phyloP scores from a whole-genome alignment of 1,140 invertebrate genomes.

The Bicyclus anynana region DNA sequence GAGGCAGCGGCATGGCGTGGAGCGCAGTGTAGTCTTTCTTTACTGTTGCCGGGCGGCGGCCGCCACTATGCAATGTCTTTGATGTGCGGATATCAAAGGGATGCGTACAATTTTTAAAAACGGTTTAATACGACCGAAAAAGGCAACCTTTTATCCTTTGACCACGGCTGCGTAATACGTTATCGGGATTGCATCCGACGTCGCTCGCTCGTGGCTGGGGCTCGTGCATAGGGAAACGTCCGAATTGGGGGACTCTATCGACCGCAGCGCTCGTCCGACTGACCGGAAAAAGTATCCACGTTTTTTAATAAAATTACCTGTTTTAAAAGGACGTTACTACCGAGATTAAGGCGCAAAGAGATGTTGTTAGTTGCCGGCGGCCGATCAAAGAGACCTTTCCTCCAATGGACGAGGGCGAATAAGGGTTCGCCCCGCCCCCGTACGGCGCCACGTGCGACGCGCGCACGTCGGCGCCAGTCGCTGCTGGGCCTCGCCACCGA shows the following conservation, averaged over 20 bases:
- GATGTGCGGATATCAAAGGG: conserved; percentile 45
- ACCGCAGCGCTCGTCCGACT: conserved; percentile 42
- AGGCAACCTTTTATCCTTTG: conserved; percentile 54
- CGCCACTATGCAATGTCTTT: conserved; percentile 34
- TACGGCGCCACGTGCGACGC: conserved; percentile 65
- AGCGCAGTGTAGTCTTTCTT: conserved; percentile 17
- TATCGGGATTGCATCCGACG: conserved; percentile 57
- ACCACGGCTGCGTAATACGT: conserved; percentile 49
- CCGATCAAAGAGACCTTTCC: conserved; percentile 58
- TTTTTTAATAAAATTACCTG: conserved; percentile 75
- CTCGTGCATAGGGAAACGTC: conserved; percentile 43
- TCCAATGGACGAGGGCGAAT: conserved; percentile 44
- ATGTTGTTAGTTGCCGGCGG: conserved; percentile 71
- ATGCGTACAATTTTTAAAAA: conserved; percentile 50
- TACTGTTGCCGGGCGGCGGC: background rate
- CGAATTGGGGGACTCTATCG: conserved; percentile 33
- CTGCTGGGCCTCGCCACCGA: conserved; percentile 27
- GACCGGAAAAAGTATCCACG: conserved; percentile 57
- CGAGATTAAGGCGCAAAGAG: conserved; percentile 71
- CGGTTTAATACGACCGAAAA: conserved; percentile 44
- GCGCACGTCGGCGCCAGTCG: conserved; percentile 62
- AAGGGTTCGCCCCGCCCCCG: conserved; percentile 44
- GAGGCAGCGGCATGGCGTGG: background rate
- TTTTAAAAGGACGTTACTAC: conserved; percentile 75
- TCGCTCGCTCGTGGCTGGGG: no score